Base-by-base conservation (phyloP, 2,888 invertebrate species). In the Scrobipalpa costella region DNA sequence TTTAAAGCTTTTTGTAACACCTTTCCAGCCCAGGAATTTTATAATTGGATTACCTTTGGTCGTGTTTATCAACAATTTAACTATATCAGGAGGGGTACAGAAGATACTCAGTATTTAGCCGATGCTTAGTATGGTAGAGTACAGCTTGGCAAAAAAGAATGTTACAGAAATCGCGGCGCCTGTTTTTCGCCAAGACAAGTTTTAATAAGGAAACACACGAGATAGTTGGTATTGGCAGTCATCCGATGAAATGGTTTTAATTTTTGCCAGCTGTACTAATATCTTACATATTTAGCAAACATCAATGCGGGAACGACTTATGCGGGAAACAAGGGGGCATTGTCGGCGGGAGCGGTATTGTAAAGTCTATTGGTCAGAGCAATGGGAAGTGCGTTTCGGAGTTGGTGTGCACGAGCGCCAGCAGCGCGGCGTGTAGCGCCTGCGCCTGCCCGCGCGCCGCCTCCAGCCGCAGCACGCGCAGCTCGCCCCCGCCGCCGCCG, bases 391-490 rank as follows among this genome's bases (percentile, higher is more conserved):
- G 85, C 13, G 81, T 67, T 40, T 74, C 77, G n/a, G 76, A 66
- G 77, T 83, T 84, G 72, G 84, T 76, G 40, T 82, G 82, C n/a
- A 81, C 44, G 6, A 80, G 79, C 27, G 83, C 74, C 8, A 73
- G 68, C 7, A 89, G 79, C 1, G 81, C 77, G 27, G 87, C 83
- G 79, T 85, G 78, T 6, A 87, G 76, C 9, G 83, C 68, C 64
- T 73, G 73, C 63, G 82, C 67, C 13, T 67, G 71, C 8, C 77
- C 76, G 7, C 80, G 78, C 47, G 71, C 44, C 11, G 86, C 74
- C 21, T 75, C 71, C 19, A 89, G 74, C 0, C 68, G 15, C 8
- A 88, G 74, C 52, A 76, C 70, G 62, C 88, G 80, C 21, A 65
- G 50, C 64, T 77, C 71, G 71, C 13, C 62, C 47, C 17, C 33